A percentile compares a stretch with the other conserved stretches of the same genome.
These are phyloP conservation scores for Leptopilina syphax DNA, from an alignment of 2,888 invertebrate genomes.

Conservation along the genomic window DNA sequence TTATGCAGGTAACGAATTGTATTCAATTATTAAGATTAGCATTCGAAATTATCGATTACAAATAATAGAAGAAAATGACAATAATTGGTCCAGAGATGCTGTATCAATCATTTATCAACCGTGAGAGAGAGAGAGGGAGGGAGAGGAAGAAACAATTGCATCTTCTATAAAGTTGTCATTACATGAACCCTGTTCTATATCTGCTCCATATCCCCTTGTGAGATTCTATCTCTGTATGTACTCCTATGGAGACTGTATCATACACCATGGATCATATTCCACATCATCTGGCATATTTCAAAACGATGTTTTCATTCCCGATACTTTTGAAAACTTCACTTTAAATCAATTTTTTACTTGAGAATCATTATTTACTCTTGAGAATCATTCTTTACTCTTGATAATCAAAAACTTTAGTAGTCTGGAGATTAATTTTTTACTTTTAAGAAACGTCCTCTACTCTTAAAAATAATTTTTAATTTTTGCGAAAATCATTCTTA, in stretches of 20 bases:
- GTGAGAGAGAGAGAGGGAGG: not conserved
- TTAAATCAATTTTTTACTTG: too few species aligned
- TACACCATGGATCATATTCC: not conserved
- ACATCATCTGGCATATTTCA: not conserved
- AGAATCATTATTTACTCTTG: too few species aligned
- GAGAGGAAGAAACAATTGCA: not conserved
- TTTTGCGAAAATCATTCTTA: too few species aligned
- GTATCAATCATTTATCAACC: conserved; percentile 6
- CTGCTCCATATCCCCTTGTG: not conserved
- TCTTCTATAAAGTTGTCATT: conserved; percentile 32
- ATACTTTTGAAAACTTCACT: too few species aligned
- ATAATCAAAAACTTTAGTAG: too few species aligned
- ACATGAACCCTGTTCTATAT: not conserved
- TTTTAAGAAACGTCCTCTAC: too few species aligned
- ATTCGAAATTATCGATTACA: too few species aligned
- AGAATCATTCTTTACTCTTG: too few species aligned
- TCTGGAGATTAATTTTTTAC: too few species aligned
- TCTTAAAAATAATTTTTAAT: too few species aligned
- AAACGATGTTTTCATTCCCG: too few species aligned
- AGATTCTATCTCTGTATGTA: conserved; percentile 25
- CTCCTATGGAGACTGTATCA: not conserved
- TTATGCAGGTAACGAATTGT: not conserved
- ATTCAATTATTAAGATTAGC: not conserved
- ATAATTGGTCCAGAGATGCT: conserved; percentile 15
- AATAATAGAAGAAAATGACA: not conserved